Conservation (phyloP, 2,113 vertebrate genomes). For the Xiphophorus hellerii region DNA sequence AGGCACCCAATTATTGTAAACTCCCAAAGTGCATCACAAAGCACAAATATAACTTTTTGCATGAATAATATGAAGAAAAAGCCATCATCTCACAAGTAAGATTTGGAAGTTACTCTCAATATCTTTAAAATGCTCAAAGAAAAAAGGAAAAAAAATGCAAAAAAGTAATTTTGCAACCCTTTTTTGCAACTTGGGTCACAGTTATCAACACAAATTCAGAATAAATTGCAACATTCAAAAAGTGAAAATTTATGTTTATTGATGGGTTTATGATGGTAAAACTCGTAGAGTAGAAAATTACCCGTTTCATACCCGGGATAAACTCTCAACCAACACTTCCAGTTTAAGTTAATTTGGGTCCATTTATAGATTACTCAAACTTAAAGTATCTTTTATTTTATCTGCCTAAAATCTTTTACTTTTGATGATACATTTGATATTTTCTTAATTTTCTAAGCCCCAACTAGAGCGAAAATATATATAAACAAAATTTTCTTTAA, state of each 20-base stretch:
- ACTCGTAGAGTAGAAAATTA: neutral
- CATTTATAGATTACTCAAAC: neutral
- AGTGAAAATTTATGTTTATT: neutral
- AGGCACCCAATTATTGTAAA: conserved; percentile 24
- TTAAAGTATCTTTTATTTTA: neutral
- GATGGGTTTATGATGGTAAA: neutral
- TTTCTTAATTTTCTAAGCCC: too few species aligned
- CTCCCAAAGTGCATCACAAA: conserved; percentile 32
- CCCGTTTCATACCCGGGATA: neutral
- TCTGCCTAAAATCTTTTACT: neutral
- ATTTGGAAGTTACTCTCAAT: neutral
- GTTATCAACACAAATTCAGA: too few species aligned
- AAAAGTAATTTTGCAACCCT: too few species aligned
- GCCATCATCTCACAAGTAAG: neutral
- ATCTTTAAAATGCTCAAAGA: neutral
- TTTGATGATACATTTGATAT: neutral
- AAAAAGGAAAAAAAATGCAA: too few species aligned
- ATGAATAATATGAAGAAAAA: conserved; percentile 37
- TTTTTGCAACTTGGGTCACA: too few species aligned
- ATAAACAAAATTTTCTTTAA: too few species aligned
- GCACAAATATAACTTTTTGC: conserved; percentile 38
- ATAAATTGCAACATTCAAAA: neutral
- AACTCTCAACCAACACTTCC: neutral
- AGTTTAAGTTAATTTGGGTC: neutral
- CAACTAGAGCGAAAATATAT: too few species aligned